Conservation (phyloP, 2,888 invertebrate genomes). For the Macaria notata region DNA sequence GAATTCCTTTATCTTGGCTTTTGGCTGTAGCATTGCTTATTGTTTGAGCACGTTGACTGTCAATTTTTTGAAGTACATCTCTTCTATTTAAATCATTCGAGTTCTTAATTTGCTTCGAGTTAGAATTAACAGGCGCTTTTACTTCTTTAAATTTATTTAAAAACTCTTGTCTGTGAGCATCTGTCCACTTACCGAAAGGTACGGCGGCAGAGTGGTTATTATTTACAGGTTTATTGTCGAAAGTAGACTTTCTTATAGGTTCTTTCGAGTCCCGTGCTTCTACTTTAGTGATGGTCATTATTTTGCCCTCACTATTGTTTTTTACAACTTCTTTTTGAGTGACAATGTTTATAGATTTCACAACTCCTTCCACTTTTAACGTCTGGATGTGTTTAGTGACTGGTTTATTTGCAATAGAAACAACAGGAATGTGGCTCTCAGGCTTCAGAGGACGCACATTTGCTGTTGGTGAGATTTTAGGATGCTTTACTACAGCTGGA, state of each 20-base stretch:
- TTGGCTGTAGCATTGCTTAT: slow-evolving; percentile 52
- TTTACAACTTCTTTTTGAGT: slow-evolving; percentile 11
- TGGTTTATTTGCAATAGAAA: slow-evolving; percentile 14
- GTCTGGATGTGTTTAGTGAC: slow-evolving; percentile 4
- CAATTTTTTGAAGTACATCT: slow-evolving; percentile 72
- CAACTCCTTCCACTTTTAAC: slow-evolving; percentile 10
- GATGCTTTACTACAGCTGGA: too few relatives aligned
- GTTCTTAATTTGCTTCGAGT: slow-evolving; percentile 70
- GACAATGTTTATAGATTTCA: slow-evolving; percentile 2
- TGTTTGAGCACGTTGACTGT: slow-evolving; percentile 62
- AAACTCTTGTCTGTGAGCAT: slow-evolving; percentile 71
- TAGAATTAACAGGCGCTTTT: slow-evolving; percentile 56
- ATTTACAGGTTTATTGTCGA: slow-evolving; percentile 47
- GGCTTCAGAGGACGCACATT: background rate
- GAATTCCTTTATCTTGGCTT: slow-evolving; percentile 52
- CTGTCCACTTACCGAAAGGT: slow-evolving; percentile 77
- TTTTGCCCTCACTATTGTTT: slow-evolving; percentile 6
- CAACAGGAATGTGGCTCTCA: slow-evolving; percentile 10
- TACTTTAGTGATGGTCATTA: slow-evolving; percentile 7
- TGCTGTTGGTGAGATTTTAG: too few relatives aligned
- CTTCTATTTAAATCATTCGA: slow-evolving; percentile 73
- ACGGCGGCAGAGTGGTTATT: slow-evolving; percentile 61
- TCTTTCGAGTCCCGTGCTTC: slow-evolving; percentile 16
- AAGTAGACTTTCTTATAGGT: slow-evolving; percentile 16
- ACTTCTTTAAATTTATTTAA: slow-evolving; percentile 69